These are phyloP conservation scores for Carposina sasakii DNA, from an alignment of 1,140 invertebrate species.

Conservation along the genomic window DNA sequence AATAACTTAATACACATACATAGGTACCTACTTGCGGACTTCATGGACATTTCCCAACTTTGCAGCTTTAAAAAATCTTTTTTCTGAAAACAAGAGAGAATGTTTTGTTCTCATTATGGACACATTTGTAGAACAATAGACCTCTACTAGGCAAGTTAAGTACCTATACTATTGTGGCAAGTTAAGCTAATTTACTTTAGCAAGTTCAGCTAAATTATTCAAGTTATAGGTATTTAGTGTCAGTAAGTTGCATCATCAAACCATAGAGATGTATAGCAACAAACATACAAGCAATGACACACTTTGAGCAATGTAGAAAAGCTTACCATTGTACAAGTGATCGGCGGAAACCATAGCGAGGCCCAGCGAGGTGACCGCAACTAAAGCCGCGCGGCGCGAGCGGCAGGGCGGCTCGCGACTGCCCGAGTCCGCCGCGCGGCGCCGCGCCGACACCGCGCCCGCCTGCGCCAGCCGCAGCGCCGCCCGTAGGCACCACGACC, in stretches of 20 bases:
- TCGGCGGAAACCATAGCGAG: slow-evolving; percentile 46
- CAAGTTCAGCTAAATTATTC: too few relatives aligned
- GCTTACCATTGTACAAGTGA: slow-evolving; percentile 48
- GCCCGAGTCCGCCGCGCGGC: background rate
- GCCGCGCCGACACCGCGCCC: slow-evolving; percentile 19
- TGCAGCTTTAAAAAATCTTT: slow-evolving; percentile 76
- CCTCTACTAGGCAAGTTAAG: too few relatives aligned
- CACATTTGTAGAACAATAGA: background rate
- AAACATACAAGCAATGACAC: too few relatives aligned
- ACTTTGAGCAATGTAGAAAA: too few relatives aligned
- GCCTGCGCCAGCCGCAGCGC: slow-evolving; percentile 21
- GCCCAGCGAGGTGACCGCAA: slow-evolving; percentile 34
- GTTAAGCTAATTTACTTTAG: too few relatives aligned
- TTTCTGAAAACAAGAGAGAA: slow-evolving; percentile 64
- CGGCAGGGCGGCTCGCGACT: background rate
- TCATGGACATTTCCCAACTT: slow-evolving; percentile 77
- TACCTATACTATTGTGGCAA: too few relatives aligned
- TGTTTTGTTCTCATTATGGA: background rate
- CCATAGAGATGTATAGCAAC: too few relatives aligned
- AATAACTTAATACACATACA: slow-evolving; percentile 11
- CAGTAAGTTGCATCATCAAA: too few relatives aligned
- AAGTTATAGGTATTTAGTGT: too few relatives aligned
- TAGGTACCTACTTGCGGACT: slow-evolving; percentile 72
- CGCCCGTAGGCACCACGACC: slow-evolving; percentile 7
- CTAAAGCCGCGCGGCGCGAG: slow-evolving; percentile 2